phyloP scores from a whole-genome alignment of 92 coral and sea anemone species.

The Epizoanthus stellaris region DNA sequence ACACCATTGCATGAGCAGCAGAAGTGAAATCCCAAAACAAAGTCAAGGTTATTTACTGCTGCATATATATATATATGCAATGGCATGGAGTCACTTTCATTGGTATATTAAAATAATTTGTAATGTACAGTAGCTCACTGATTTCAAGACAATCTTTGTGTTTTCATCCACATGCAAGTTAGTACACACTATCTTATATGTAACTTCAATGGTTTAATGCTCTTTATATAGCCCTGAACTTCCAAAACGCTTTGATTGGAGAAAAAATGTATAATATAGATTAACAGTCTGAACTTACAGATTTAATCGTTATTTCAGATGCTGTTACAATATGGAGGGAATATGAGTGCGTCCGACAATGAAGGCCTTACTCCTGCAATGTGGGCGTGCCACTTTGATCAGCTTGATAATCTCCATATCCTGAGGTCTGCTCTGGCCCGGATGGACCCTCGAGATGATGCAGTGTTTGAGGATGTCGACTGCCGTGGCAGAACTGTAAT shows the following conservation, averaged over 20 bases:
- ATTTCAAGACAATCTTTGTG: too few relatives aligned
- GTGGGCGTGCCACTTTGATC: constrained; percentile 99
- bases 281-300: neutral
- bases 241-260: too few relatives aligned
- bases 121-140: too few relatives aligned
- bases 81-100: too few relatives aligned
- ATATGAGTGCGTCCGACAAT: constrained; percentile 70
- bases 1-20: too few relatives aligned
- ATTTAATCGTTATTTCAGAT: constrained; percentile 47
- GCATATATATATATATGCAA: too few relatives aligned
- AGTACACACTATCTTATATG: too few relatives aligned
- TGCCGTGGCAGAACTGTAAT: constrained; percentile 79
- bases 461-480: constrained; percentile 84
- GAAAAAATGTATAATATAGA: neutral
- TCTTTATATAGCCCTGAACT: too few relatives aligned
- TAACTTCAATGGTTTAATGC: too few relatives aligned
- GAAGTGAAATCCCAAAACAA: too few relatives aligned
- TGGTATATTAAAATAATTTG: too few relatives aligned
- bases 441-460: constrained; percentile 86
- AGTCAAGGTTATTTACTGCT: too few relatives aligned
- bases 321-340: constrained; percentile 86
- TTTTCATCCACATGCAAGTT: neutral
- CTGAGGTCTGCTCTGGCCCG: constrained; percentile 78
- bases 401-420: constrained; percentile 65
- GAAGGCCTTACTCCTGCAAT: constrained; percentile 95